Evolutionary conservation across 2,113 vertebrate genomes (phyloP), one percentile per base, ranked within the genome.

Genomic region (Pycnonotus jocosus): DNA sequence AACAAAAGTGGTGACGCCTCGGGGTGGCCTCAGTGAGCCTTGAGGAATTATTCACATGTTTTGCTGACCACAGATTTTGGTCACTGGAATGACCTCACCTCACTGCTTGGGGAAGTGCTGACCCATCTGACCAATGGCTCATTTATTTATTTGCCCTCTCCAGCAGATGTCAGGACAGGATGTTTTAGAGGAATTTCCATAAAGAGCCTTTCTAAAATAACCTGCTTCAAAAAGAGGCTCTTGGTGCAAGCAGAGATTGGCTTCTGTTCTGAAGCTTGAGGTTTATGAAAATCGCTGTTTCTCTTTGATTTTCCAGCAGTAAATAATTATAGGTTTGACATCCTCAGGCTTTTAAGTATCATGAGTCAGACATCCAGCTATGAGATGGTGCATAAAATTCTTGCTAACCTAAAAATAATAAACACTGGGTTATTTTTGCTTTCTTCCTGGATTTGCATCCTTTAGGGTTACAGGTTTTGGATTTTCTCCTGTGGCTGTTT

Each of bases 241-340:
- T 56, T 28, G 30, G 28, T 91, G 42, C 62, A 81, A 91, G 72
- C 65, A 91, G 88, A 93, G 92, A 88, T 94, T 96, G 90, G 90
- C 92, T 71, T 81, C 15, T 11, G 57, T 83, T 88, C 90, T 90
- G 61, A 94, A 94, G 92, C 77, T 64, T 86, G 88, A 92, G 94
- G 93, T 94, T 96, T 94, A 92, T 93, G 85, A 90, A 96, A 88
- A 95, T 93, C 9, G 3, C 18, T 92, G 37, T 88, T 95, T 95
- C 93, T 93, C 92, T 96, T 96, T 96, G 93, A 97, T 93, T 95
- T 95, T 88, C 60, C 76, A 76, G 42, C 35, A 76, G 88, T 81
- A 92, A 95, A 94, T 93, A 95, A 96, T 96, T 95, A 91, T 7
- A 83, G 77, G 92, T 56, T 94, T 81, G 77, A 74, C 61, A 72